Evolutionary conservation across 2,113 vertebrate genomes (phyloP).

Genomic region (Amazona guildingii): DNA sequence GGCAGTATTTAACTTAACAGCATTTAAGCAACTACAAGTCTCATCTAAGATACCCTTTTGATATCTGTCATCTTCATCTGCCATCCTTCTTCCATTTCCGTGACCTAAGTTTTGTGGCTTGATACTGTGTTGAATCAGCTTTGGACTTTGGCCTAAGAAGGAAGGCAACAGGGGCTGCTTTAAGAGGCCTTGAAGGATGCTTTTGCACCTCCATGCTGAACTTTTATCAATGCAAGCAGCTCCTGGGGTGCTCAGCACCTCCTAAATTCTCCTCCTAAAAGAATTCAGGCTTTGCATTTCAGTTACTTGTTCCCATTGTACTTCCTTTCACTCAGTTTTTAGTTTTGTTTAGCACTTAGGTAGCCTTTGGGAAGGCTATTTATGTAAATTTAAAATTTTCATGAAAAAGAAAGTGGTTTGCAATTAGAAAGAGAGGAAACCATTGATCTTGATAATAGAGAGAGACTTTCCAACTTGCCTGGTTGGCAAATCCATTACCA

Average conservation of each 20-base stretch:
- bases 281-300: constrained; percentile 3
- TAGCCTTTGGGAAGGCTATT: neutral
- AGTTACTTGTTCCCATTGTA: neutral
- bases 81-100: constrained; percentile 1
- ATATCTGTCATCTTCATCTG: constrained; percentile 9
- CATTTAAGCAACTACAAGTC: neutral
- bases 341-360: neutral
- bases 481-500: neutral
- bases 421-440: neutral
- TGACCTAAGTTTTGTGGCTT: neutral
- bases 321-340: neutral
- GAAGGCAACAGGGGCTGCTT: neutral
- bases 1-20: neutral
- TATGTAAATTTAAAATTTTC: constrained; percentile 16
- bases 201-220: neutral
- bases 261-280: neutral
- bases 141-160: neutral
- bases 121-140: neutral
- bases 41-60: neutral
- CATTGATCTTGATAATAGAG: neutral
- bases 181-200: neutral
- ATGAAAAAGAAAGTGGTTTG: constrained; percentile 21
- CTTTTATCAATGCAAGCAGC: neutral
- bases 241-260: neutral
- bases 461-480: neutral